phyloP scores from a whole-genome alignment of 2,113 vertebrate species.

The Xyrauchen texanus region DNA sequence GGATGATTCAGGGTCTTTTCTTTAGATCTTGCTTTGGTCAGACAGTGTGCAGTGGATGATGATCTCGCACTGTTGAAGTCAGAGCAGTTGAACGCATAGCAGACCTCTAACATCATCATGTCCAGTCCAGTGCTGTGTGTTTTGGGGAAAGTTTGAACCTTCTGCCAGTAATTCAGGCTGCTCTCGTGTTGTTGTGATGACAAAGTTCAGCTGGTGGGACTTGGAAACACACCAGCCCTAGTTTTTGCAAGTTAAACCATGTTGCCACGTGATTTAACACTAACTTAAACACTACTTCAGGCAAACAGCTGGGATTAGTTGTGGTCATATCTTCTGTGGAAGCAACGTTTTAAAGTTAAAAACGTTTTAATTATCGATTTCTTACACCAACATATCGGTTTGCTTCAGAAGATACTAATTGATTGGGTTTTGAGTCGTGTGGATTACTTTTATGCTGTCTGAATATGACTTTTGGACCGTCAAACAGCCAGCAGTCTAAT shows the following conservation, averaged over 20 bases:
- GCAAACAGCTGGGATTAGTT: neutral
- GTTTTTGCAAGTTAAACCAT: neutral
- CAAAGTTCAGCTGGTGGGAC: neutral
- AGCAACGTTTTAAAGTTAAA: too few relatives aligned
- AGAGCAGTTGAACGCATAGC: neutral
- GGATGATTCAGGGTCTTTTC: too few relatives aligned
- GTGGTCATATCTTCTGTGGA: too few relatives aligned
- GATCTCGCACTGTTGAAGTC: neutral
- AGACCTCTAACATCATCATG: neutral
- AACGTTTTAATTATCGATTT: too few relatives aligned
- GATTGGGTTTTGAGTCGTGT: too few relatives aligned
- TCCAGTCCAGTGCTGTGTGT: neutral
- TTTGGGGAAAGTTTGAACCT: too few relatives aligned
- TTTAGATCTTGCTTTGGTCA: neutral
- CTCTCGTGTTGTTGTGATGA: neutral
- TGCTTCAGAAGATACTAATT: too few relatives aligned
- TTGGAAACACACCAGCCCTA: neutral
- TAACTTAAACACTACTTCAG: neutral
- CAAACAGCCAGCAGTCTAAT: too few relatives aligned
- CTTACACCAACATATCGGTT: too few relatives aligned
- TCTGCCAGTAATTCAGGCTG: neutral
- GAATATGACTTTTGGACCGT: too few relatives aligned
- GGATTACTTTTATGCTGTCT: too few relatives aligned
- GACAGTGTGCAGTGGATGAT: neutral
- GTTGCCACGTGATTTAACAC: constrained; percentile 14